Percentiles rank a stretch among this genome's conserved stretches.
Evolutionary conservation across 1,140 invertebrate genomes (phyloP).

Genomic region (Melanaphis sacchari): DNA sequence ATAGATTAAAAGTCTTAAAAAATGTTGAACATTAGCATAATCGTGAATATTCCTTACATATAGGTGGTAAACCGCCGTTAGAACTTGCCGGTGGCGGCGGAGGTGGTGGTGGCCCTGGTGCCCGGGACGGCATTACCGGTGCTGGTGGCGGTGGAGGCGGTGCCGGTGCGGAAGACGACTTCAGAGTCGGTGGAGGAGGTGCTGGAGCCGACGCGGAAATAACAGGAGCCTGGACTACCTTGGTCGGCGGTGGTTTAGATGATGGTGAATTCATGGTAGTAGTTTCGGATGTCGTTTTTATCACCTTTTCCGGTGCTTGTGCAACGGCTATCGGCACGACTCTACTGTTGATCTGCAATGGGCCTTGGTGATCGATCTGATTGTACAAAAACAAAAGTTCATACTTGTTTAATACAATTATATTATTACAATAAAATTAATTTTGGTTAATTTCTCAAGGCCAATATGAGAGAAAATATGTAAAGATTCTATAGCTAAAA

Average conservation of each 20-base stretch:
- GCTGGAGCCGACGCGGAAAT: slow-evolving; percentile 64
- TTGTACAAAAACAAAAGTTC: background rate
- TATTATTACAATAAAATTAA: background rate
- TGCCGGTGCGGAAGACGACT: slow-evolving; percentile 71
- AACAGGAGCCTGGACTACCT: slow-evolving; percentile 38
- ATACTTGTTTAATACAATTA: background rate
- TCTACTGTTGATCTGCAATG: slow-evolving; percentile 24
- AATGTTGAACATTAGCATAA: background rate
- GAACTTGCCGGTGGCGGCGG: background rate
- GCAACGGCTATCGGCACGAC: background rate
- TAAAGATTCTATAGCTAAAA: background rate
- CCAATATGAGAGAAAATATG: background rate
- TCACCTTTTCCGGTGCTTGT: background rate
- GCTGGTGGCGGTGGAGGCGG: slow-evolving; percentile 77
- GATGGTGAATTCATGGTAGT: background rate
- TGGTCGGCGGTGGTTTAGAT: background rate
- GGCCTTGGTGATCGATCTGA: slow-evolving; percentile 42
- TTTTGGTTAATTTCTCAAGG: background rate
- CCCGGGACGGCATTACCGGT: slow-evolving; percentile 62
- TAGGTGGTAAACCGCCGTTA: background rate
- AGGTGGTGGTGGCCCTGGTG: slow-evolving; percentile 12
- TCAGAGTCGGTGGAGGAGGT: slow-evolving; percentile 69
- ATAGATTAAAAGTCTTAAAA: background rate
- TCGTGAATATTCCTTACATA: slow-evolving; percentile 28
- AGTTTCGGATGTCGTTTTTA: background rate